Percentiles rank a stretch among this genome's conserved stretches.
Evolutionary conservation across 1,140 invertebrate genomes (phyloP).

Genomic region (Rhizoglyphus robini): DNA sequence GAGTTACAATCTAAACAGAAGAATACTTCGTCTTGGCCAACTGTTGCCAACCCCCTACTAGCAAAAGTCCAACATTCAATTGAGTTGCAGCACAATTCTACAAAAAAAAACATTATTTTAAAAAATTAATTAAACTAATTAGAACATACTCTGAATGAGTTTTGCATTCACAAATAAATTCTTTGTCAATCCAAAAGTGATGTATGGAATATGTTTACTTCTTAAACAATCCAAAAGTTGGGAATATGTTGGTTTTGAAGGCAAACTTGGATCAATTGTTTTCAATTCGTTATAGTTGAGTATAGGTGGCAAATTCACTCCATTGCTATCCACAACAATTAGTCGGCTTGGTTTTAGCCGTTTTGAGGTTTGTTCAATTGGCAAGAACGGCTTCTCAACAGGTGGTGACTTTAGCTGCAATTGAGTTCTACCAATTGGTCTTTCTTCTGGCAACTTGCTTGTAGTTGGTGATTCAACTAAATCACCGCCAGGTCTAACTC

Average conservation of each 20-base stretch:
- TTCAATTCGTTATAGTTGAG: slow-evolving; percentile 18
- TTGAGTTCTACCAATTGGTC: slow-evolving; percentile 41
- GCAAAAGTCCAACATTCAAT: slow-evolving; percentile 64
- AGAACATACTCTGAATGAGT: slow-evolving; percentile 54
- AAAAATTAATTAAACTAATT: slow-evolving; percentile 7
- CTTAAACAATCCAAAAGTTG: slow-evolving; percentile 4
- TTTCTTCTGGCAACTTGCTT: not conserved
- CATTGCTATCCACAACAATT: slow-evolving; percentile 23
- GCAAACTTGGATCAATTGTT: not conserved
- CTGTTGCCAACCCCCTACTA: slow-evolving; percentile 58
- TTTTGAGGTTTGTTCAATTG: not conserved
- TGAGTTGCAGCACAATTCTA: slow-evolving; percentile 18
- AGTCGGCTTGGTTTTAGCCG: slow-evolving; percentile 12
- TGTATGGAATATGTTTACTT: slow-evolving; percentile 18
- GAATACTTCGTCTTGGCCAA: slow-evolving; percentile 73
- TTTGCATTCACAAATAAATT: slow-evolving; percentile 64
- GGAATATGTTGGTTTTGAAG: slow-evolving; percentile 1
- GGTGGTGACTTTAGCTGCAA: slow-evolving; percentile 19
- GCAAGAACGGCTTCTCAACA: not conserved
- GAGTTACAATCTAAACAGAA: slow-evolving; percentile 58
- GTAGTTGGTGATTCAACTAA: slow-evolving; percentile 45
- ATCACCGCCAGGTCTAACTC: slow-evolving; percentile 76
- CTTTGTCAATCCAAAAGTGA: slow-evolving; percentile 61
- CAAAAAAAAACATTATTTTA: slow-evolving; percentile 19
- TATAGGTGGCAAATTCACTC: slow-evolving; percentile 24